Evolutionary conservation across 1,140 invertebrate species (phyloP).

Genomic region (Pissodes strobi): DNA sequence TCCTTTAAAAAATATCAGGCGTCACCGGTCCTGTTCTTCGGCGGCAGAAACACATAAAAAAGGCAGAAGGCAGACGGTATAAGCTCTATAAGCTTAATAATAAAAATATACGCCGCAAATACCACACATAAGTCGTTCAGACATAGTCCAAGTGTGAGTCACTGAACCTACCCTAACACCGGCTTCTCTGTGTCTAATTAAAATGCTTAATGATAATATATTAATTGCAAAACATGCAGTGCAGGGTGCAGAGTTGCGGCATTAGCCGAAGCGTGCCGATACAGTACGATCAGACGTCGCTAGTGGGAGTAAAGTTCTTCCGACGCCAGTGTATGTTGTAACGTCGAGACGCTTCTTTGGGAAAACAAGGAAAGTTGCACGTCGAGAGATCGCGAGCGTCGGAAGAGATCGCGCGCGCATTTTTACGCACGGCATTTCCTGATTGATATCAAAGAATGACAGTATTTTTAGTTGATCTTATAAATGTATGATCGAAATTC

Average conservation of each 20-base stretch:
- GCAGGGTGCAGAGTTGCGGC: constrained; percentile 48
- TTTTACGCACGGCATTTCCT: constrained; percentile 3
- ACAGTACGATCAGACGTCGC: constrained; percentile 30
- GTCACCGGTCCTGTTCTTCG: too few relatives aligned
- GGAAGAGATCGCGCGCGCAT: constrained; percentile 22
- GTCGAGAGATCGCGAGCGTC: constrained; percentile 8
- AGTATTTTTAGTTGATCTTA: too few relatives aligned
- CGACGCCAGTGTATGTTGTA: constrained; percentile 44
- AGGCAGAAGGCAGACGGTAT: constrained; percentile 2
- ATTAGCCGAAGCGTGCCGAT: constrained; percentile 30
- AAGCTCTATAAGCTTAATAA: neutral
- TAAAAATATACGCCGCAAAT: neutral
- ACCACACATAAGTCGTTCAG: constrained; percentile 12
- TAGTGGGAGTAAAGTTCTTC: constrained; percentile 44
- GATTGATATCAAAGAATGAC: too few relatives aligned
- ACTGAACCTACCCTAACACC: constrained; percentile 49
- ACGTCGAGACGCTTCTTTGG: constrained; percentile 44
- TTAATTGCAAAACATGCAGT: constrained; percentile 55
- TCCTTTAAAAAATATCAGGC: too few relatives aligned
- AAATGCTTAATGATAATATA: constrained; percentile 56
- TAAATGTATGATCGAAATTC: too few relatives aligned
- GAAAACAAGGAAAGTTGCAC: neutral
- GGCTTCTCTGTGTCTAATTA: constrained; percentile 43
- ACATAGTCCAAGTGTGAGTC: constrained; percentile 40
- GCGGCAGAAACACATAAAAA: constrained; percentile 10